Percentiles rank a stretch among this genome's conserved stretches.
These are phyloP conservation scores for Leptodactylus fallax DNA, from an alignment of 2,797 vertebrate species.

Conservation along the genomic window DNA sequence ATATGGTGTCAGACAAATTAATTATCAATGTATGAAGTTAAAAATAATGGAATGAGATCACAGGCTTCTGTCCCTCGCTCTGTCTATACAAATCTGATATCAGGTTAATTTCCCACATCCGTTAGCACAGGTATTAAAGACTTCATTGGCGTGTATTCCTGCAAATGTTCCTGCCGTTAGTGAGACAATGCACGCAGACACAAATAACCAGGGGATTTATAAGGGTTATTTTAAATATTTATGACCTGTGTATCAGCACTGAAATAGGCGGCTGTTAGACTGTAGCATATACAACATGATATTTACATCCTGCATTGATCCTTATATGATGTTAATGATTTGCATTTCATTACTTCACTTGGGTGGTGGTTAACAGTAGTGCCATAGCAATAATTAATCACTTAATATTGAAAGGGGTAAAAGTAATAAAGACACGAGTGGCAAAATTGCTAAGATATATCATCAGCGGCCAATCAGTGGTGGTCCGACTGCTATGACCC, in stretches of 20 bases:
- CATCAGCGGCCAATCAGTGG: background rate
- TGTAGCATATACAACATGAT: background rate
- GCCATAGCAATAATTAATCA: background rate
- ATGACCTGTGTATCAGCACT: background rate
- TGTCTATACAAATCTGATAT: constrained; percentile 40
- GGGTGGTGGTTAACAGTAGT: background rate
- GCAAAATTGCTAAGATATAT: background rate
- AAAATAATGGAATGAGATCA: constrained; percentile 70
- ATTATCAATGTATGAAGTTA: constrained; percentile 67
- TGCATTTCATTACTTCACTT: background rate
- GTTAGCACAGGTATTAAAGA: background rate
- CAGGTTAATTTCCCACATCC: constrained; percentile 14
- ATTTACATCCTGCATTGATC: background rate
- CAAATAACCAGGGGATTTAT: constrained; percentile 12
- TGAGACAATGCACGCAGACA: background rate
- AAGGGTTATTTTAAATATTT: background rate
- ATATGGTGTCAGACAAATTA: constrained; percentile 71
- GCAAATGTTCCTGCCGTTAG: background rate
- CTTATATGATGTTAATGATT: background rate
- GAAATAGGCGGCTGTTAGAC: background rate
- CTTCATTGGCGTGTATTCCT: background rate
- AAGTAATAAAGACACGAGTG: background rate
- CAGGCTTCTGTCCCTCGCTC: constrained; percentile 65
- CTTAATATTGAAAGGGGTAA: background rate
- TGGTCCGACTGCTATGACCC: background rate